A percentile compares a stretch with the other conserved stretches of the same genome.
Conservation (phyloP, 2,797 vertebrate species). For the Tarsius wallacei region DNA sequence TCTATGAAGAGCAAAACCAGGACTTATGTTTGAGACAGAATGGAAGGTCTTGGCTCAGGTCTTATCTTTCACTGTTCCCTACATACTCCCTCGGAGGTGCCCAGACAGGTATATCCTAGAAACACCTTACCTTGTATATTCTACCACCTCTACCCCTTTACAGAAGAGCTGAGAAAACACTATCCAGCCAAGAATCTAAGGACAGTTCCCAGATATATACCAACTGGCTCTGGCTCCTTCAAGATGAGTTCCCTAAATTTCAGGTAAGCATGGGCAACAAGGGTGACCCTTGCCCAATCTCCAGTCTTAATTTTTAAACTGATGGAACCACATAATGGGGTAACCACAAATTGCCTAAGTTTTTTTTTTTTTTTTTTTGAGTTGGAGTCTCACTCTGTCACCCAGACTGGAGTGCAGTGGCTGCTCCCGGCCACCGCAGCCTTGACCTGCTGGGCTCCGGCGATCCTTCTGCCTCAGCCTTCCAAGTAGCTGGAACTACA, state of each 20-base stretch:
- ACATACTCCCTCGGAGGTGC: not conserved
- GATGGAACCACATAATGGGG: not conserved
- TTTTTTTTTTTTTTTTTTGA: too few species aligned
- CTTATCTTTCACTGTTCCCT: not conserved
- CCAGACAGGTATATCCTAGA: not conserved
- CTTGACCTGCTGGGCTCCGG: too few species aligned
- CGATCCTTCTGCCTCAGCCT: too few species aligned
- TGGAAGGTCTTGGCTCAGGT: not conserved
- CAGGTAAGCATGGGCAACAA: not conserved
- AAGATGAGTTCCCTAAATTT: not conserved
- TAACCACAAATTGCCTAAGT: not conserved
- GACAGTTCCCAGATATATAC: not conserved
- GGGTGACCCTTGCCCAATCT: not conserved
- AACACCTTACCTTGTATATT: not conserved
- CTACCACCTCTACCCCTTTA: not conserved
- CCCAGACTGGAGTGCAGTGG: too few species aligned
- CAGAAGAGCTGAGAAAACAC: not conserved
- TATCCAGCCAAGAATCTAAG: not conserved
- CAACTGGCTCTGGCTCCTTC: not conserved
- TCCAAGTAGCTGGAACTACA: too few species aligned
- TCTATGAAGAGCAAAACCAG: slow-evolving; percentile 44
- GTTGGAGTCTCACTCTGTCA: too few species aligned
- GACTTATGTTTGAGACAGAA: slow-evolving; percentile 38
- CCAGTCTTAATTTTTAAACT: slow-evolving; percentile 40
- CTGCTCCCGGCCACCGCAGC: too few species aligned